Base-by-base conservation (phyloP, 2,113 vertebrate species). In the Siniperca knerii region DNA sequence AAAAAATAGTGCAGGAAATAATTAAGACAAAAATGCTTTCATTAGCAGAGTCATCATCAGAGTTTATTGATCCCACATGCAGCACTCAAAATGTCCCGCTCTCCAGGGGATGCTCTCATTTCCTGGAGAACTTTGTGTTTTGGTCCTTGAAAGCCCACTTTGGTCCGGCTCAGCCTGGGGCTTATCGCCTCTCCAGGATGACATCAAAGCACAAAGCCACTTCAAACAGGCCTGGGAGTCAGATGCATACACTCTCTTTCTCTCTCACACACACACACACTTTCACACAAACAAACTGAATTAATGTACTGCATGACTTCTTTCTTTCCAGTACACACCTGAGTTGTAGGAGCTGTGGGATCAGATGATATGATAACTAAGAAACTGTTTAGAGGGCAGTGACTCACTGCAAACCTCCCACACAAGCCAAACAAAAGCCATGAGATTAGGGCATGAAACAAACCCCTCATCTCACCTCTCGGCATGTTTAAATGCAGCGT, bases 131-230 rank as follows among this genome's bases (percentile, higher is more conserved):
- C 50, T 71, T 74, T 4, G 25, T 74, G 65, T 84, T 77, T 67
- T 8, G 75, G 80, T 77, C 75, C 76, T 60, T 88, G 81, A 93
- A 93, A 93, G 91, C 87, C 79, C 83, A 71, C 88, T 94, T 84
- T 94, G 90, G 91, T 93, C 91, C 54, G 62, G 50, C 65, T 89
- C 84, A 75, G 79, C 81, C 78, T 76, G 82, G 23, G 18, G 82
- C 82, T 88, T 60, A 87, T 46, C 73, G 77, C 84, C 88, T 92
- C 86, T 92, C 84, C 83, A 93, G 84, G 85, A 80, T 85, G 89
- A 83, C 94, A 94, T 95, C 94, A 95, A 95, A 95, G 94, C 86
- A 82, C 67, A 86, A 89, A 90, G 89, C 88, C 85, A 91, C 94
- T 95, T 96, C 94, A 96, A 94, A 95, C 93, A 90, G 88, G 55